phyloP scores from a whole-genome alignment of 2,113 vertebrate species.

The Antechinus stuartii region DNA sequence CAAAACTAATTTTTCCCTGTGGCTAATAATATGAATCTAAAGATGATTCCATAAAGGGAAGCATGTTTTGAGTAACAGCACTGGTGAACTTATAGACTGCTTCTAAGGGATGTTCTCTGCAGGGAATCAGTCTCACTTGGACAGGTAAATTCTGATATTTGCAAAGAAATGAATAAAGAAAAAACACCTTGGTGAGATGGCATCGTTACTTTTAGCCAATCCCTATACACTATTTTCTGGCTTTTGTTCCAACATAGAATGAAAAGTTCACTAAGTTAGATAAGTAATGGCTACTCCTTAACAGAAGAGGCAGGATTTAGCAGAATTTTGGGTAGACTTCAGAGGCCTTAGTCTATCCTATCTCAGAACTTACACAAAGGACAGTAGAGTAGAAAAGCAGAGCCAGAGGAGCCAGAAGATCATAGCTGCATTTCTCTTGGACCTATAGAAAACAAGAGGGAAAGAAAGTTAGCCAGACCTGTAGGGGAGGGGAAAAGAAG shows the following conservation, averaged over 20 bases:
- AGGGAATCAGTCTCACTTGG: not conserved
- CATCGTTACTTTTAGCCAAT: not conserved
- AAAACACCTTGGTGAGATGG: not conserved
- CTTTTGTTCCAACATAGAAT: not conserved
- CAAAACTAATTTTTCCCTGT: not conserved
- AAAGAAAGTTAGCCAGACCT: slow-evolving; percentile 17
- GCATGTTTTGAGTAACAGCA: accelerated
- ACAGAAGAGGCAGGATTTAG: not conserved
- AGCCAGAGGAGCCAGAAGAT: slow-evolving; percentile 92
- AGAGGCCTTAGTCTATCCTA: not conserved
- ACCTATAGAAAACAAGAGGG: slow-evolving; percentile 83
- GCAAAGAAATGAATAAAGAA: not conserved
- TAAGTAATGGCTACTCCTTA: not conserved
- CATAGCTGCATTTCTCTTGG: slow-evolving; percentile 93
- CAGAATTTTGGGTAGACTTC: not conserved
- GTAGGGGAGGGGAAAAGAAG: not conserved
- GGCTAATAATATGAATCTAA: not conserved
- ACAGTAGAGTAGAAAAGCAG: slow-evolving; percentile 94
- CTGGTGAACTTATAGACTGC: not conserved
- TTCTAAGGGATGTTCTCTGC: not conserved
- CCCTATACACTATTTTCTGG: not conserved
- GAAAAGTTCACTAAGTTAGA: not conserved
- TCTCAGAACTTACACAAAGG: slow-evolving; percentile 87
- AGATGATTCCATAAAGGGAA: not conserved
- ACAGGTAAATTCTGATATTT: not conserved